phyloP scores from a whole-genome alignment of 2,888 invertebrate genomes.

The Odontocolon sp. region DNA sequence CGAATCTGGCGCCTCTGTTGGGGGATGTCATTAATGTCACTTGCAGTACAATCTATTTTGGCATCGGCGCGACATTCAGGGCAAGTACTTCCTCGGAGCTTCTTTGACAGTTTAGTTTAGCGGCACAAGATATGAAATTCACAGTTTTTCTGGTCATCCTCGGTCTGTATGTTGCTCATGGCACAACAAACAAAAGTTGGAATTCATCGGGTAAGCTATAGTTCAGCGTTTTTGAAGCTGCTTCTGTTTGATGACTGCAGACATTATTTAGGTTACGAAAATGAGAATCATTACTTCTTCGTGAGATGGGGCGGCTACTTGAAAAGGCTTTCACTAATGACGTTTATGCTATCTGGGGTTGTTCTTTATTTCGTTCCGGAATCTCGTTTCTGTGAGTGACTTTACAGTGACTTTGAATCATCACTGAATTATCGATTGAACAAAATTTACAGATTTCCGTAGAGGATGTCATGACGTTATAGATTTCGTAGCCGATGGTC shows the following conservation, averaged over 20 bases:
- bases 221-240: not conserved
- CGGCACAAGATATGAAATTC: slow-evolving; percentile 58
- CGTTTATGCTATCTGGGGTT: slow-evolving; percentile 64
- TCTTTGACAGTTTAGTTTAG: slow-evolving; percentile 1
- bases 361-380: slow-evolving; percentile 74
- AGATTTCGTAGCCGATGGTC: slow-evolving; percentile 68
- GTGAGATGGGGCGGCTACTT: slow-evolving; percentile 68
- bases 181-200: slow-evolving; percentile 33
- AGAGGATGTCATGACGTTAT: slow-evolving; percentile 69
- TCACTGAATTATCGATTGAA: not conserved
- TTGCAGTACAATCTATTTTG: no score
- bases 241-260: no score
- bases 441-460: slow-evolving; percentile 67
- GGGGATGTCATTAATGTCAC: no score
- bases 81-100: no score
- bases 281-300: slow-evolving; percentile 36
- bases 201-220: slow-evolving; percentile 27
- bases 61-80: no score
- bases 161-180: slow-evolving; percentile 22
- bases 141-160: slow-evolving; percentile 43
- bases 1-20: no score
- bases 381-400: slow-evolving; percentile 72
- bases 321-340: slow-evolving; percentile 66
- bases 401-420: not conserved
- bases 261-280: slow-evolving; percentile 49